phyloP scores from a whole-genome alignment of 2,113 vertebrate species.

The Synchiropus splendidus region DNA sequence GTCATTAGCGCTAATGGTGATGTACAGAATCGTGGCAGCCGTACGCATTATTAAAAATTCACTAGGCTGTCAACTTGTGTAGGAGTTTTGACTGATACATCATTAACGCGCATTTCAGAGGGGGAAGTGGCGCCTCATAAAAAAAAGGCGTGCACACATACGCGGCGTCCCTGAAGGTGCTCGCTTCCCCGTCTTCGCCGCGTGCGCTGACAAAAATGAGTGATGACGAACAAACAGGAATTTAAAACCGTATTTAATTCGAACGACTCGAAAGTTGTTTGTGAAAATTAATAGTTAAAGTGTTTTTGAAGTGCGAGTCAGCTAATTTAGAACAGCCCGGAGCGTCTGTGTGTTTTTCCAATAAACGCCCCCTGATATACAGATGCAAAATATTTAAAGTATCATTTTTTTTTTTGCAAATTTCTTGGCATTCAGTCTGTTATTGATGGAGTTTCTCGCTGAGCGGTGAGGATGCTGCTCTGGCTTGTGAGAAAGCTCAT shows the following conservation, averaged over 20 bases:
- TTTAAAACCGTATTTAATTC: conserved; percentile 46
- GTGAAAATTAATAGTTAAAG: conserved; percentile 21
- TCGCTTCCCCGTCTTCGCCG: conserved; percentile 32
- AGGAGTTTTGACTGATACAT: conserved; percentile 35
- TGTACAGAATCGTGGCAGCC: conserved; percentile 11
- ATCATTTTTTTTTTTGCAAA: too few species aligned
- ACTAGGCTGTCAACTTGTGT: conserved; percentile 16
- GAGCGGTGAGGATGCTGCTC: too few species aligned
- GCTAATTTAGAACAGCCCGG: conserved; percentile 29
- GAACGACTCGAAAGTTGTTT: conserved; percentile 54
- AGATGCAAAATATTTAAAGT: too few species aligned
- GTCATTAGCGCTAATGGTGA: conserved; percentile 16
- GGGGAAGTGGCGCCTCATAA: conserved; percentile 3
- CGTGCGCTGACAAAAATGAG: conserved; percentile 11
- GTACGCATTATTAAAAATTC: conserved; percentile 18
- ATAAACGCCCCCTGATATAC: too few species aligned
- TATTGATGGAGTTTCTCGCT: too few species aligned
- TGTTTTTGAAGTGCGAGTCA: conserved; percentile 38
- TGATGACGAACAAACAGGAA: conserved; percentile 38
- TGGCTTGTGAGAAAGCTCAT: too few species aligned
- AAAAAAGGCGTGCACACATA: background rate
- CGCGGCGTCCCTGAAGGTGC: conserved; percentile 26
- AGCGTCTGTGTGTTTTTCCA: too few species aligned
- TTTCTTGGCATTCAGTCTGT: too few species aligned
- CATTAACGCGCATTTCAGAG: conserved; percentile 28